These are phyloP conservation scores for Lycorma delicatula DNA, from an alignment of 1,140 invertebrate genomes.

Conservation along the genomic window DNA sequence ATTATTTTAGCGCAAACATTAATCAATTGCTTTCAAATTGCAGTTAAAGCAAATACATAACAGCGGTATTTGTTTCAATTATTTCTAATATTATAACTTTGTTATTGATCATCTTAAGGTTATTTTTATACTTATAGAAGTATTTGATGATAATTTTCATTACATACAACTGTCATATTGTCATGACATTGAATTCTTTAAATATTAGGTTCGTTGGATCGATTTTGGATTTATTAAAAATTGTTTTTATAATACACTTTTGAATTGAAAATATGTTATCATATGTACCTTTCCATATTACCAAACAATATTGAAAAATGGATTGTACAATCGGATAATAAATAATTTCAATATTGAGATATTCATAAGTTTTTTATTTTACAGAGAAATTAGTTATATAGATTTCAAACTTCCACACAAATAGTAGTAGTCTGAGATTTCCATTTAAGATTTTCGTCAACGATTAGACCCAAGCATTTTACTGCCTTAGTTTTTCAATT, in stretches of 20 bases:
- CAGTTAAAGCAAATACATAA: no score
- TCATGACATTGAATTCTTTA: neutral
- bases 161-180: neutral
- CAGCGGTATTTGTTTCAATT: no score
- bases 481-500: neutral
- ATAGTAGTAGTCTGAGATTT: neutral
- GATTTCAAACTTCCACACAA: neutral
- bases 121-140: no score
- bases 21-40: no score
- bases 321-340: neutral
- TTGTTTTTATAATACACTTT: neutral
- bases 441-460: neutral
- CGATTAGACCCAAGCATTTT: neutral
- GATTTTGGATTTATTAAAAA: neutral
- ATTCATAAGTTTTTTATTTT: no score
- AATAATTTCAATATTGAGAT: no score
- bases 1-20: no score
- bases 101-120: no score
- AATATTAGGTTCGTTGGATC: neutral
- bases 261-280: neutral
- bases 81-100: no score
- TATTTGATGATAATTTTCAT: no score
- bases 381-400: no score
- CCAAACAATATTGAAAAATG: neutral
- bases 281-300: neutral